phyloP scores from a whole-genome alignment of 2,888 invertebrate species.

The Caenorhabditis virilis region DNA sequence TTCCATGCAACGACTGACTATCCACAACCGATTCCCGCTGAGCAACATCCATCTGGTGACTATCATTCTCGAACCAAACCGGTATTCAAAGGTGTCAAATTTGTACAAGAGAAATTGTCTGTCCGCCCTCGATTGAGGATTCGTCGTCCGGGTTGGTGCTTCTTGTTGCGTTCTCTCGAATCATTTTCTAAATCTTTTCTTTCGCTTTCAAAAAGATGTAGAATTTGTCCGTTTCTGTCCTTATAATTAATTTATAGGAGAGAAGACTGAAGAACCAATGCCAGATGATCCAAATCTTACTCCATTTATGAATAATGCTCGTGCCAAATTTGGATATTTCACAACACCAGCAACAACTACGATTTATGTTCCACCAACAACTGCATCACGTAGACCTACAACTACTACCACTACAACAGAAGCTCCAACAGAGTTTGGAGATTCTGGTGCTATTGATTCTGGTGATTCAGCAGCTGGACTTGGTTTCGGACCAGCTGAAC shows the following conservation, averaged over 20 bases:
- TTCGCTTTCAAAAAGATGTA: not conserved
- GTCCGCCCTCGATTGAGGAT: slow-evolving; percentile 64
- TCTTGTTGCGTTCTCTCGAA: not conserved
- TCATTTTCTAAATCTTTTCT: slow-evolving; percentile 1
- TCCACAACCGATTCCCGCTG: slow-evolving; percentile 29
- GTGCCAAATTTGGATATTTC: slow-evolving; percentile 40
- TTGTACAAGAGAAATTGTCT: slow-evolving; percentile 59
- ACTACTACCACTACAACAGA: slow-evolving; percentile 43
- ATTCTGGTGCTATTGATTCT: slow-evolving; percentile 3
- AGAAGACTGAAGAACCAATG: slow-evolving; percentile 24
- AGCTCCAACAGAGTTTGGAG: slow-evolving; percentile 25
- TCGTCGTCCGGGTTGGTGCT: slow-evolving; percentile 60
- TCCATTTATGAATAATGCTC: slow-evolving; percentile 53
- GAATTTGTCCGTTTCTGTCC: not conserved
- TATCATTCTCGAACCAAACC: slow-evolving; percentile 54
- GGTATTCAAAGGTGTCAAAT: slow-evolving; percentile 51
- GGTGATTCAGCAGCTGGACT: slow-evolving; percentile 44
- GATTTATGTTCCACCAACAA: slow-evolving; percentile 36
- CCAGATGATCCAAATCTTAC: slow-evolving; percentile 49
- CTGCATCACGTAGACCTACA: slow-evolving; percentile 41
- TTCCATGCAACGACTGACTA: slow-evolving; percentile 8
- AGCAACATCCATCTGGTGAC: slow-evolving; percentile 39
- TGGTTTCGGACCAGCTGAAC: slow-evolving; percentile 51
- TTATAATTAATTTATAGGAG: slow-evolving; percentile 15
- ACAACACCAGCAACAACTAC: slow-evolving; percentile 27